These are phyloP conservation scores for Catagonus wagneri DNA, from an alignment of 2,113 vertebrate species.

Conservation along the genomic window DNA sequence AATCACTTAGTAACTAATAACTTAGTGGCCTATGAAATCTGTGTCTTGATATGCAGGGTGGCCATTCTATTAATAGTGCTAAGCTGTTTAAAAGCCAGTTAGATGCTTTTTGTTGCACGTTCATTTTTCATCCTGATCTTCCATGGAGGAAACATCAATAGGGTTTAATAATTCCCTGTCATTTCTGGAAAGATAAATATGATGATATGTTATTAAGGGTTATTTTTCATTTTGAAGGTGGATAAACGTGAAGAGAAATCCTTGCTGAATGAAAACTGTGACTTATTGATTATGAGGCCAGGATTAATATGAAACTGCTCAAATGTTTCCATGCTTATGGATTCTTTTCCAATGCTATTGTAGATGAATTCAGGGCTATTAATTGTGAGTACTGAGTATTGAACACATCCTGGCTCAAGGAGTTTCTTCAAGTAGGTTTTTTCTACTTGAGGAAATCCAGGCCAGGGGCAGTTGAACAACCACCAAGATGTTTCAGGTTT, in stretches of 20 bases:
- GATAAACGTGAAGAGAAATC: slow-evolving; percentile 36
- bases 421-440: neutral
- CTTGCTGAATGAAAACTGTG: slow-evolving; percentile 28
- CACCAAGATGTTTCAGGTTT: neutral
- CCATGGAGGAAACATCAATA: slow-evolving; percentile 56
- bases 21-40: neutral
- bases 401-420: neutral
- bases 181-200: slow-evolving; percentile 56
- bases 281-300: slow-evolving; percentile 49
- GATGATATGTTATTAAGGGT: slow-evolving; percentile 60
- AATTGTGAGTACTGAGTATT: neutral
- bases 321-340: neutral
- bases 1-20: slow-evolving; percentile 62
- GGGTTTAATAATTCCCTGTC: slow-evolving; percentile 61
- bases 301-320: neutral
- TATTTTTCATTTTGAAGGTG: slow-evolving; percentile 73
- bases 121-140: slow-evolving; percentile 60
- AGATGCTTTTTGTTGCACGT: neutral
- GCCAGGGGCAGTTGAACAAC: neutral
- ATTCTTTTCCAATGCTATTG: neutral
- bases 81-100: slow-evolving; percentile 20
- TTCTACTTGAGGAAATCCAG: neutral
- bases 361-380: neutral
- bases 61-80: neutral
- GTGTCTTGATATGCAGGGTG: slow-evolving; percentile 12